phyloP scores from a whole-genome alignment of 64 coral and sea anemone genomes.

The Montipora foliosa region DNA sequence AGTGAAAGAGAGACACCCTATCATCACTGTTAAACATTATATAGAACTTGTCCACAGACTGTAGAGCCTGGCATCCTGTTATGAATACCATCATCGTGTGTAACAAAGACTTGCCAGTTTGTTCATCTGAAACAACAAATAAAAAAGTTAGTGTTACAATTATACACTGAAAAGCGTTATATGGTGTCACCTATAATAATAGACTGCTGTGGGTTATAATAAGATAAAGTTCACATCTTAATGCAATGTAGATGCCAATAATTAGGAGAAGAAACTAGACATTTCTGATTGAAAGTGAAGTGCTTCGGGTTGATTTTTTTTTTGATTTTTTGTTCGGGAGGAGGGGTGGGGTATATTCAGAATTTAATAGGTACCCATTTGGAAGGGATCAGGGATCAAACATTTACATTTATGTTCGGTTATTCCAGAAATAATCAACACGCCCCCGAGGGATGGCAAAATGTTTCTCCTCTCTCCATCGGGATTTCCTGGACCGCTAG shows the following conservation, averaged over 20 bases:
- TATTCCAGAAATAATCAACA: slow-evolving; percentile 7
- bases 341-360: slow-evolving; percentile 14
- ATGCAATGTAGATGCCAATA: slow-evolving; percentile 16
- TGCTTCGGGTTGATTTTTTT: neutral
- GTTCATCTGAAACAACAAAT: slow-evolving; percentile 10
- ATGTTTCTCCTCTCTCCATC: slow-evolving; percentile 12
- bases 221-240: neutral
- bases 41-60: neutral
- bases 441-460: neutral
- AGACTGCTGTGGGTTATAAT: neutral
- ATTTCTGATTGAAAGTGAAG: slow-evolving; percentile 1
- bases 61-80: slow-evolving; percentile 1
- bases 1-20: slow-evolving; percentile 19
- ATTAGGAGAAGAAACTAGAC: slow-evolving; percentile 9
- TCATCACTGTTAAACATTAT: slow-evolving; percentile 15
- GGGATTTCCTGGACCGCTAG: no score
- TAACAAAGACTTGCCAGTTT: slow-evolving; percentile 10
- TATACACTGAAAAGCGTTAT: slow-evolving; percentile 10
- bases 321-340: slow-evolving; percentile 10
- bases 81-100: slow-evolving; percentile 1
- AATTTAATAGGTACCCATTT: slow-evolving; percentile 12
- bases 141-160: slow-evolving; percentile 10
- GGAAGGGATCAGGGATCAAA: neutral
- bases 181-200: slow-evolving; percentile 1
- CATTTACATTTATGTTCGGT: neutral